Percentiles rank a stretch among this genome's conserved stretches.
Conservation (phyloP, 2,888 invertebrate genomes). For the Meghimatium bilineatum region DNA sequence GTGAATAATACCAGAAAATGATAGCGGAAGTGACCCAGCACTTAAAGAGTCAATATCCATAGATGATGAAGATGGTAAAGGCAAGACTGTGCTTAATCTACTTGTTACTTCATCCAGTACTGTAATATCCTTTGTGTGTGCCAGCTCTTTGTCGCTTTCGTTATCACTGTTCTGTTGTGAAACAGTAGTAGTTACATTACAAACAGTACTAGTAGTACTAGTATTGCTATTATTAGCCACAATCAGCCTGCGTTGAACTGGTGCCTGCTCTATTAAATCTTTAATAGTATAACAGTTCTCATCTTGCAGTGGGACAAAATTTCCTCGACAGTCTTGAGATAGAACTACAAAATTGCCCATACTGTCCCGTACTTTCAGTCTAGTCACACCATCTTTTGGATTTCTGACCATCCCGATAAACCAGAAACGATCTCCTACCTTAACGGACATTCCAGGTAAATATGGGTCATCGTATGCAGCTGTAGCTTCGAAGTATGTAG, state of each 20-base stretch:
- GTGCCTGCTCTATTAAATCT: constrained; percentile 63
- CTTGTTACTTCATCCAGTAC: background rate
- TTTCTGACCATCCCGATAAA: constrained; percentile 59
- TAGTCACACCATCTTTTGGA: constrained; percentile 51
- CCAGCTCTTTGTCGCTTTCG: background rate
- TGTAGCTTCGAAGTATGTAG: constrained; percentile 66
- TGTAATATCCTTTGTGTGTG: background rate
- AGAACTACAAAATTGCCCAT: constrained; percentile 60
- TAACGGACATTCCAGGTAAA: constrained; percentile 64
- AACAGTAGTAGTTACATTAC: constrained; percentile 30
- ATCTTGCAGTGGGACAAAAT: constrained; percentile 63
- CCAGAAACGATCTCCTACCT: constrained; percentile 62
- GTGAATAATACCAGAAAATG: constrained; percentile 60
- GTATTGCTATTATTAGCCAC: no score
- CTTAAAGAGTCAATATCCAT: background rate
- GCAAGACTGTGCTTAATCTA: background rate
- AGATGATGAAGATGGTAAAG: background rate
- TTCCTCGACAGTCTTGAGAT: constrained; percentile 61
- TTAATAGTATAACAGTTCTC: constrained; percentile 59
- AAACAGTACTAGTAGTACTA: no score
- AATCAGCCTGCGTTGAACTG: constrained; percentile 61
- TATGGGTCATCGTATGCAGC: constrained; percentile 65
- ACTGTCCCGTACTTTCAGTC: constrained; percentile 62
- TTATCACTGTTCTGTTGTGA: background rate
- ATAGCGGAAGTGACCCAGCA: constrained; percentile 50